Evolutionary conservation across 2,113 vertebrate species (phyloP), one percentile per base, ranked within the genome.

Genomic region (Mus musculus): DNA sequence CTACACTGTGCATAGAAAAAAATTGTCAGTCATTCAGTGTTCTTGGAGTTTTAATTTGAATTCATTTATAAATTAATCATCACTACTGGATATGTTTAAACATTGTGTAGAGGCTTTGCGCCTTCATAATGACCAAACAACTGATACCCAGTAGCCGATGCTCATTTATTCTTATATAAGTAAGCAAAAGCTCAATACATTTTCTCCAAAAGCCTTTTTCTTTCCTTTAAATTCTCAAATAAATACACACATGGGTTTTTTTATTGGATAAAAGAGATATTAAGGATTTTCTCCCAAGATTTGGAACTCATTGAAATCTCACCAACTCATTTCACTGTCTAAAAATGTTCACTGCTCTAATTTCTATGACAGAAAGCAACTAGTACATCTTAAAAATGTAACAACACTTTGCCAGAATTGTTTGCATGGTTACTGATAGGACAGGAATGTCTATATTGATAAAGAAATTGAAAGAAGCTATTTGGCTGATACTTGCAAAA

Each of bases 321-420:
- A 97, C n/a, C 42, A 96, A 95, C 96, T 95, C 81, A 95, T 84
- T 86, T 95, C 89, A 89, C 94, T 97, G 78, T 96, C 96, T 97
- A 94, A 75, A 93, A 97, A 80, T 93, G 42, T 88, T 65, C 75
- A 86, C 80, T 86, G 46, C 63, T 97, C 78, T 90, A 75, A 82
- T 77, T 95, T 92, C 3, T 63, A 36, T 92, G 97, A 24, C 49
- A 36, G 52, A 96, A 97, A 95, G 42, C 42, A 96, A 65, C n/a
- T 13, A 93, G 88, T 14, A 67, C 16, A 28, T 93, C n/a, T 94
- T 96, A 91, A 61, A 84, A 56, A 42, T 71, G 88, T 61, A 95
- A 81, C 61, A 88, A 6, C 69, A 76, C 63, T 96, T 94, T 96
- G 93, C 81, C 28, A 19, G 9, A 95, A 94, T 46, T 91, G 13